Evolutionary conservation across 2,797 vertebrate species (phyloP), one percentile per base, ranked within the genome.

Genomic region (Urocyon cinereoargenteus): DNA sequence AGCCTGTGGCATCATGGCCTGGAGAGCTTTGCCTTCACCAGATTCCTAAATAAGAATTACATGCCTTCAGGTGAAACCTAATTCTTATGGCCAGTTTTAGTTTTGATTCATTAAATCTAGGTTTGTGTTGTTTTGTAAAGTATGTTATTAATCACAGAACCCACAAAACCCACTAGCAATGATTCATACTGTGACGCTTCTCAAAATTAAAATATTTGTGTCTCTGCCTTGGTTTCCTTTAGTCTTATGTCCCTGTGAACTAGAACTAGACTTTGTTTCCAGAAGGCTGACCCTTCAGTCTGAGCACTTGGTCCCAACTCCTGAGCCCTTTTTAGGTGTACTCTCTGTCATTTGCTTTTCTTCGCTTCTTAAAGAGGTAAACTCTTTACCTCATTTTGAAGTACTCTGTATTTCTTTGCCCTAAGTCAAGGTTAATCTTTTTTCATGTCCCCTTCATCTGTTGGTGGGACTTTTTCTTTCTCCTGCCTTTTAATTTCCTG

Each of bases 21-120:
- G 8, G 7, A 94, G 36, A 88, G n/a, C 49, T 36, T 5, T 87
- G 36, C 28, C 83, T 97, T 97, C 40, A 82, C 22, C 7, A 40
- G 5, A 53, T 14, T 86, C 57, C n/a, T 61, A 62, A 83, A 51
- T 86, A 84, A 87, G 70, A 94, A 68, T 68, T 72, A 4, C 34
- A 49, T 24, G 7, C 85, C 57, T 90, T 87, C 59, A 91, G 31
- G 53, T 24, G 0, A 64, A 78, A 0, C 82, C 53, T 36, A 82
- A 83, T 70, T 83, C n/a, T 24, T n/a, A 91, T 53, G 64, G 2
- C 19, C 36, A 78, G 21, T 84, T 92, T 90, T 61, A 90, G 34
- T 73, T 92, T 82, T 81, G 34, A 97, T 95, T 94, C 62, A 70
- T 79, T 85, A 93, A 93, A 84, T n/a, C 22, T 75, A 73, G 66